Evolutionary conservation across 2,113 vertebrate genomes (phyloP), one percentile per base, ranked within the genome.

Genomic region (Colistium nudipinnis): DNA sequence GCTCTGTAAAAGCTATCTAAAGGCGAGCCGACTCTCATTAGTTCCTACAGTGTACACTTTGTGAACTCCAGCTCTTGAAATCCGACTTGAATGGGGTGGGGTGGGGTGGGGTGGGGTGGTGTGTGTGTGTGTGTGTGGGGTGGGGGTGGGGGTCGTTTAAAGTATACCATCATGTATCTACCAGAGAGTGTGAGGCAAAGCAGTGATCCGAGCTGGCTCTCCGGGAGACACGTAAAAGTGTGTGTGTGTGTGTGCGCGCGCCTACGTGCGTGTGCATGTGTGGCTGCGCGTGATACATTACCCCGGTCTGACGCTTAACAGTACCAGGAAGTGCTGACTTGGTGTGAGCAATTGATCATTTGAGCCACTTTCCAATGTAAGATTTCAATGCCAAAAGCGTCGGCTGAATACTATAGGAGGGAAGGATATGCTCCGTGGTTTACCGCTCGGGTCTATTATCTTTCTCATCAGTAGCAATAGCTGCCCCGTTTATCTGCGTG

Each of bases 331-430:
- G 55, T 74, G 81, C 83, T 86, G 74, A 79, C 60, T 85, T 20
- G n/a, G 51, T 64, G 52, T 45, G 51, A 48, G 69, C 55, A 63
- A 81, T 83, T 82, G 52, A 84, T 85, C 69, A 81, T 80, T 68
- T 51, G 61, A 67, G 54, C 33, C 12, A 48, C 56, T 77, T 81
- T 70, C 24, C 63, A 27, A 61, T 28, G 30, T 27, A 65, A 51
- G 16, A 77, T 55, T 76, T 72, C 41, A 66, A 45, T 66, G 43
- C 33, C 13, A 44, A 14, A 9, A 25, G 36, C 35, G 27, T 74
- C 27, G 53, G 25, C 62, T 64, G 45, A 62, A 39, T 9, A 3
- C 17, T 25, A 30, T 38, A 52, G 7, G 10, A 59, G 7, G 10
- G 19, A 36, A 56, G 38, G 10, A 31, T 43, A 54, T 35, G 41